These are phyloP conservation scores for Irena cyanogastra DNA, from an alignment of 2,113 vertebrate species.

Conservation along the genomic window DNA sequence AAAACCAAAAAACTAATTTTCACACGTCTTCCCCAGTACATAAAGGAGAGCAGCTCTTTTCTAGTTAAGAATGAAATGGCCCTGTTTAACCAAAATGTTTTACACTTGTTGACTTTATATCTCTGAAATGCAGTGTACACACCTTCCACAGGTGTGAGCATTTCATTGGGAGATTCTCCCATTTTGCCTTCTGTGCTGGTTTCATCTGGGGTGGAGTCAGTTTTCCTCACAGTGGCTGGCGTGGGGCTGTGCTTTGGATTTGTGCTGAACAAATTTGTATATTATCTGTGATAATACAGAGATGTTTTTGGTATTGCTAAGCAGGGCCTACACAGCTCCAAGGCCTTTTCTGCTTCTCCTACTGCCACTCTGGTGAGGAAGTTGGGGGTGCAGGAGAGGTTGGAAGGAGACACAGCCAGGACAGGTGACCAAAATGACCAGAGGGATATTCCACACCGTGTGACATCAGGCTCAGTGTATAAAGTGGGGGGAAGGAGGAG, in stretches of 20 bases:
- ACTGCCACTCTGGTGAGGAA: fast-evolving
- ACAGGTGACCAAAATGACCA: background rate
- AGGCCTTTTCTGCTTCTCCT: background rate
- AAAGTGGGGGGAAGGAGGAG: background rate
- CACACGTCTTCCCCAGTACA: background rate
- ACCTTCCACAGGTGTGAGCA: background rate
- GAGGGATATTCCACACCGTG: background rate
- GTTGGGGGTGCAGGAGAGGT: fast-evolving
- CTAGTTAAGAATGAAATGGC: background rate
- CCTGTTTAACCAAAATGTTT: background rate
- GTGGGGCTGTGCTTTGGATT: background rate
- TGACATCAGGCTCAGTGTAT: background rate
- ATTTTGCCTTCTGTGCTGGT: background rate
- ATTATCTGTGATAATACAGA: background rate
- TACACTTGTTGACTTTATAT: background rate
- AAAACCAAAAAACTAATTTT: background rate
- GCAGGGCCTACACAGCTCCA: background rate
- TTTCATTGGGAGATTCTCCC: background rate
- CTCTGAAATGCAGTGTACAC: background rate
- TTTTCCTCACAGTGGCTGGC: background rate
- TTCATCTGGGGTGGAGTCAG: background rate
- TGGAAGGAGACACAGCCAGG: background rate
- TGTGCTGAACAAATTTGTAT: background rate
- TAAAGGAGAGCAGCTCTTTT: background rate
- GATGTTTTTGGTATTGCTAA: background rate